Conservation (phyloP, 2,888 invertebrate species). For the Emmelina monodactyla region DNA sequence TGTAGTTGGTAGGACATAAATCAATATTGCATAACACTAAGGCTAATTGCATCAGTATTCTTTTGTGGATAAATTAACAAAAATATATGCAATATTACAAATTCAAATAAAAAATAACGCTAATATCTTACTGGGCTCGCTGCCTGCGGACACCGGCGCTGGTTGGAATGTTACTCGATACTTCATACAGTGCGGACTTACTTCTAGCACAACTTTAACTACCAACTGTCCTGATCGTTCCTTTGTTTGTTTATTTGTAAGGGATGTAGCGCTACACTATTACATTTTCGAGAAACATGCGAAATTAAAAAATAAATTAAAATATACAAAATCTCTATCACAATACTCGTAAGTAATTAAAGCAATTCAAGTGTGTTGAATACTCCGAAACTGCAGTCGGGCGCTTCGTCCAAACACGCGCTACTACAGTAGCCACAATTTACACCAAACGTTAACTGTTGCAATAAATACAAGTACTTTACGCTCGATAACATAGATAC, state of each 20-base stretch:
- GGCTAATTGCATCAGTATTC: slow-evolving; percentile 65
- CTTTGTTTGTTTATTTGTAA: slow-evolving; percentile 40
- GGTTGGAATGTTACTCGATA: slow-evolving; percentile 6
- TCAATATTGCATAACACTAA: slow-evolving; percentile 67
- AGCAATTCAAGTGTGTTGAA: slow-evolving; percentile 60
- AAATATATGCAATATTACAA: slow-evolving; percentile 63
- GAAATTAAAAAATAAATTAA: slow-evolving; percentile 66
- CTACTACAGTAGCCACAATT: slow-evolving; percentile 44
- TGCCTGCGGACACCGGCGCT: slow-evolving; percentile 24
- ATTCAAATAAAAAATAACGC: slow-evolving; percentile 63
- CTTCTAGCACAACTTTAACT: slow-evolving; percentile 58
- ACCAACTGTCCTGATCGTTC: slow-evolving; percentile 38
- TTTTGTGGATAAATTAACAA: slow-evolving; percentile 63
- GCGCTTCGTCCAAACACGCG: slow-evolving; percentile 21
- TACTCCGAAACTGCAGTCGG: slow-evolving; percentile 6
- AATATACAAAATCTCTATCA: slow-evolving; percentile 68
- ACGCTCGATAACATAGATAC: slow-evolving; percentile 28
- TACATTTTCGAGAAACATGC: slow-evolving; percentile 44
- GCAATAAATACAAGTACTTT: slow-evolving; percentile 34
- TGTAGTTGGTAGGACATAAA: slow-evolving; percentile 66
- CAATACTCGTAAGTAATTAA: slow-evolving; percentile 68
- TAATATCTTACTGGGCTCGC: slow-evolving; percentile 63
- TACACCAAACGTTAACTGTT: slow-evolving; percentile 25
- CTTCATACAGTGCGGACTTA: slow-evolving; percentile 26
- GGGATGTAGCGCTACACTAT: slow-evolving; percentile 56